These are phyloP conservation scores for Schlechtendalia chinensis DNA, from an alignment of 1,140 invertebrate species.

Conservation along the genomic window DNA sequence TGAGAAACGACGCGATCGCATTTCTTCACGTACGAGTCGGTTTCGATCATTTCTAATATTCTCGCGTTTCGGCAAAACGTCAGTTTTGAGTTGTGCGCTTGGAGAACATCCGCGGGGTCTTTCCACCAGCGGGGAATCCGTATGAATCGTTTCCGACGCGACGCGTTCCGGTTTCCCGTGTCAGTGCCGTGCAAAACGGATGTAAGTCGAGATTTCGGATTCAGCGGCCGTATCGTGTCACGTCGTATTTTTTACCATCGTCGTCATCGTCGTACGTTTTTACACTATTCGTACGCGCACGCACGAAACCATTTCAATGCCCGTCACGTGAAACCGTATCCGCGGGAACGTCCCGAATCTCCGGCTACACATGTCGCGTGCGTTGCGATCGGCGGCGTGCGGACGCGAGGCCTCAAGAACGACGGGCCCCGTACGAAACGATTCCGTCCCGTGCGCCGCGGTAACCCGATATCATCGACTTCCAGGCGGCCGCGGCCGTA, in stretches of 20 bases:
- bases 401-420: constrained; percentile 16
- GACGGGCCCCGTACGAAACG: too few relatives aligned
- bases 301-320: constrained; percentile 41
- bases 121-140: constrained; percentile 39
- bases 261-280: too few relatives aligned
- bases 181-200: constrained; percentile 1
- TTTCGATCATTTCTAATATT: neutral
- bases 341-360: constrained; percentile 2
- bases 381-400: too few relatives aligned
- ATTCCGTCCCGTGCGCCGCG: too few relatives aligned
- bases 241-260: constrained; percentile 28
- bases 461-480: too few relatives aligned
- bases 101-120: constrained; percentile 6
- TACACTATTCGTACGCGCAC: neutral
- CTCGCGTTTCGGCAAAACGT: neutral
- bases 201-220: constrained; percentile 43
- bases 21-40: neutral
- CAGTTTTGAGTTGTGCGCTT: constrained; percentile 1
- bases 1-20: too few relatives aligned
- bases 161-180: constrained; percentile 5
- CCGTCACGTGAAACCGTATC: constrained; percentile 30
- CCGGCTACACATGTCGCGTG: too few relatives aligned
- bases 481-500: too few relatives aligned
- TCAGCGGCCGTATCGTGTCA: constrained; percentile 1
- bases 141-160: constrained; percentile 32